Base-by-base conservation (phyloP, 2,888 invertebrate species). In the Pandemis heparana region DNA sequence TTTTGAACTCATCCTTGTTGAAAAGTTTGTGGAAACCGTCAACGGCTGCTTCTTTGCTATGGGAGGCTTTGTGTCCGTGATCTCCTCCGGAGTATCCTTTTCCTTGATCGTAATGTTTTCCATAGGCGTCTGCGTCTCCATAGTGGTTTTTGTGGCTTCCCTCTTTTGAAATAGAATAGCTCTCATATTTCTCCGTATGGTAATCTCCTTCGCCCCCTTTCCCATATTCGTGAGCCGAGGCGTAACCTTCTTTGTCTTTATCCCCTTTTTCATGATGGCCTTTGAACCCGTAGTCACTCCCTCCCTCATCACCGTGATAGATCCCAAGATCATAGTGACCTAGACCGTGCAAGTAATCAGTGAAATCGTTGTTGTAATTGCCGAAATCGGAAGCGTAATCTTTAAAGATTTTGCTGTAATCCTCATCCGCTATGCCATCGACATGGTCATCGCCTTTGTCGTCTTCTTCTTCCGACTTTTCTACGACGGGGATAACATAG, bases 1-100 rank as follows among this genome's bases (percentile, higher is more conserved):
- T 96, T 85, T 96, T 96, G 92, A 95, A 96, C 88, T 96, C 96
- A 83, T 97, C 95, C 85, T 96, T 96, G 85, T 96, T 95, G 85
- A 95, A 96, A 76, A 96, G 95, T 81, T 96, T 96, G 87, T 96
- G 96, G 91, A 94, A 96, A 79, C 96, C 96, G 75, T 95, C 95
- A 78, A 96, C 94, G 82, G 95, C 95, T 80, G 96, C 95, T 0
- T 96, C 96, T 87, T 96, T 96, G 81, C 93, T 95, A 84, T 95
- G 95, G 46, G 87, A 92, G 60, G 92, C 87, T 76, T 95, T 92
- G 77, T 95, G 88, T 46, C 92, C 94, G 81, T 95, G 95, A 73
- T 94, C 94, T n/a, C 85, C 93, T 14, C 95, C 95, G 78, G 95
- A 92, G 74, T 94, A 90, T 32, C 91, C 94, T 39, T 95, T 87